A percentile compares a stretch with the other conserved stretches of the same genome.
phyloP scores from a whole-genome alignment of 2,113 vertebrate genomes.

The Cololabis saira region DNA sequence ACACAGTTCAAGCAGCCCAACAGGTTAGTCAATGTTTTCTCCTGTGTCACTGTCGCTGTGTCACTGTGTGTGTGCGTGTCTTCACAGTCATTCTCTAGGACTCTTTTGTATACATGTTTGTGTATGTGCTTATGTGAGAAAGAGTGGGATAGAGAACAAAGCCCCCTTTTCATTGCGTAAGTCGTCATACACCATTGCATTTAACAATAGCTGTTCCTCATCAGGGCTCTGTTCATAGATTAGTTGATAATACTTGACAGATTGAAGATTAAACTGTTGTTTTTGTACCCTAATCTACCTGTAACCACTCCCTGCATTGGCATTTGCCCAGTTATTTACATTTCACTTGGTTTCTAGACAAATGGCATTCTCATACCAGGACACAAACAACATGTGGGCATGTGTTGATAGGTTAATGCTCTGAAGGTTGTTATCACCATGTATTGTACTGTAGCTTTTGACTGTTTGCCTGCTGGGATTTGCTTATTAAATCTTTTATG shows the following conservation, averaged over 20 bases:
- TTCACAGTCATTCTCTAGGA: background rate
- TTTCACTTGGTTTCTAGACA: background rate
- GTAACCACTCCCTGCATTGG: background rate
- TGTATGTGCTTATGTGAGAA: background rate
- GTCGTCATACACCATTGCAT: background rate
- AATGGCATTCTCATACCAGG: background rate
- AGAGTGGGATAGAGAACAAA: background rate
- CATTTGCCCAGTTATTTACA: background rate
- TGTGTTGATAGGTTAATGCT: background rate
- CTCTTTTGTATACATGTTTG: background rate
- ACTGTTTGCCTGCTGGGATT: background rate
- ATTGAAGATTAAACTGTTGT: background rate
- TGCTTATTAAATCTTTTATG: background rate
- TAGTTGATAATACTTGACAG: background rate
- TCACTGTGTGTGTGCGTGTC: background rate
- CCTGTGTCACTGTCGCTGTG: background rate
- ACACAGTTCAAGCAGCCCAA: constrained; percentile 49
- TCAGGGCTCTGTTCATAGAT: background rate
- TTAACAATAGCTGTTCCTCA: background rate
- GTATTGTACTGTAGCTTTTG: background rate
- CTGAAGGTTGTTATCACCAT: background rate
- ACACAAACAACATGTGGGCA: background rate
- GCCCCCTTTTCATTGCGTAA: background rate
- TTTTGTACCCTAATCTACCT: background rate
- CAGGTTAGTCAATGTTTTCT: constrained; percentile 66